Evolutionary conservation across 1,140 invertebrate genomes (phyloP), one percentile per base, ranked within the genome.

Genomic region (Euwallacea fornicatus): DNA sequence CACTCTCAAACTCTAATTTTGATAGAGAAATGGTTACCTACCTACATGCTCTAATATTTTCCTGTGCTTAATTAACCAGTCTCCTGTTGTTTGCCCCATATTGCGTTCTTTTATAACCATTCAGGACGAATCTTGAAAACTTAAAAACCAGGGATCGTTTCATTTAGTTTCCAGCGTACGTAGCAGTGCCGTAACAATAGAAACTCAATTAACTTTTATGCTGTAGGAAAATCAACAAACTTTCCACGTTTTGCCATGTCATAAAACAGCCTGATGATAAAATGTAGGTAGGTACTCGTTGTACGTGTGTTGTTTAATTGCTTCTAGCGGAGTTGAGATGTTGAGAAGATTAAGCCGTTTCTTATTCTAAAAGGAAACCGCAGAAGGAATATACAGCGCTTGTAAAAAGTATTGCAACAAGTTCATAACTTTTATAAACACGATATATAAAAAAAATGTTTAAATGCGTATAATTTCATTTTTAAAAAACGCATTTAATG

Each of bases 171-270:
- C 41, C 16, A 10, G 2, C n/a, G 64, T 33, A 9, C 53, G 41
- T 58, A 66, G 42, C 64, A 41, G 43, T 66, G 33, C 64, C n/a
- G 33, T 66, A 66, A 66, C n/a, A 55, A 41, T 46, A 11, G 50
- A 55, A 33, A 54, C 50, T 66, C 54, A 43, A 43, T 66, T 66
- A 56, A 56, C 50, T 66, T 66, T 66, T 54, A 56, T 56, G 13
- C 21, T 66, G 13, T 46, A 21, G 16, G 7, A 41, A 21, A 54
- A 50, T 66, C 41, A 56, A 56, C 47, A 56, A 66, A 66, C 15
- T 66, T 66, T 66, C 15, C 50, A 66, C 50, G 42, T 66, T 66
- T 42, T 66, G 15, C 60, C 64, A 44, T 54, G 41, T 54, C 53
- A 42, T 56, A 66, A 66, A 65, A 16, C 10, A 47, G n/a, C 33